Percentiles rank a stretch among this genome's conserved stretches.
Conservation (phyloP, 2,888 invertebrate species). For the Chrysomela aeneicollis region DNA sequence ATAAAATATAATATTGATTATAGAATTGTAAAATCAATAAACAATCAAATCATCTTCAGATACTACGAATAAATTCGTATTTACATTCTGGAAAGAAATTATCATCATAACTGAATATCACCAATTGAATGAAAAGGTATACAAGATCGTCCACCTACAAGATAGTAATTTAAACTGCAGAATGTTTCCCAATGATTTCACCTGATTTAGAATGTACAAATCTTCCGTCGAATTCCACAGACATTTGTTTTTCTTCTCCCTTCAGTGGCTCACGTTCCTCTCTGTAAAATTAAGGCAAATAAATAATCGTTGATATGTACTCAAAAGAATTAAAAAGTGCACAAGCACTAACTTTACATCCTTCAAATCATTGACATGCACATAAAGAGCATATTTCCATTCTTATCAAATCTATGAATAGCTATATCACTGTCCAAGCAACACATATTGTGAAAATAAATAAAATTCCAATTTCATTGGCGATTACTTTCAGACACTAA, state of each 20-base stretch:
- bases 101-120: neutral
- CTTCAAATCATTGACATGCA: too few relatives aligned
- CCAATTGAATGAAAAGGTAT: neutral
- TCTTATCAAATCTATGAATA: too few relatives aligned
- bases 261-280: slow-evolving; percentile 86
- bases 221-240: slow-evolving; percentile 83
- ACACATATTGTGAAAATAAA: too few relatives aligned
- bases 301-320: too few relatives aligned
- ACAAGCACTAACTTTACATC: too few relatives aligned
- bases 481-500: too few relatives aligned
- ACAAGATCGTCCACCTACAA: neutral
- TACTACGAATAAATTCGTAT: neutral
- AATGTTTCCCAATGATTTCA: slow-evolving; percentile 87
- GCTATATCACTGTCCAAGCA: too few relatives aligned
- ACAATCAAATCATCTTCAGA: neutral
- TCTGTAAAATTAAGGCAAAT: slow-evolving; percentile 62
- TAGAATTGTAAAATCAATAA: neutral
- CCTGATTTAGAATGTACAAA: slow-evolving; percentile 85
- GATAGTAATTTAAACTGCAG: slow-evolving; percentile 73
- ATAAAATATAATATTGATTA: neutral
- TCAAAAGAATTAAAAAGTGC: too few relatives aligned
- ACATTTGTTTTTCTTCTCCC: slow-evolving; percentile 74
- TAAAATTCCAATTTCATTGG: too few relatives aligned
- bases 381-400: too few relatives aligned
- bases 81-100: neutral